Evolutionary conservation across 2,113 vertebrate species (phyloP).

Genomic region (Varanus komodoensis): DNA sequence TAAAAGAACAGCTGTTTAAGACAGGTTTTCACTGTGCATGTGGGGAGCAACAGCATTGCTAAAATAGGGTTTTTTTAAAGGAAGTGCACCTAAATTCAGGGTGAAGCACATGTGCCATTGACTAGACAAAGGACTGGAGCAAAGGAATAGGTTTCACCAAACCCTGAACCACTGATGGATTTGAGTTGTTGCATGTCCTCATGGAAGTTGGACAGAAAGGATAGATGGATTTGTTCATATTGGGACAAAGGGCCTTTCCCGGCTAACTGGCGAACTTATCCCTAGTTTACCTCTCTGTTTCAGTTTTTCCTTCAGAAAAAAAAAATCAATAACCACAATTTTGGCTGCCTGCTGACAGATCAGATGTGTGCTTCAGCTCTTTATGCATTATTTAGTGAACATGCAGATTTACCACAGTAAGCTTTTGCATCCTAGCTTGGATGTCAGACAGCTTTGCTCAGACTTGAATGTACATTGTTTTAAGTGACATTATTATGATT

Average conservation of each 20-base stretch:
- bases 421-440: slow-evolving; percentile 48
- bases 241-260: not conserved
- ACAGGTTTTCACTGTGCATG: not conserved
- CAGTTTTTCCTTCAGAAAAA: not conserved
- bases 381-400: slow-evolving; percentile 55
- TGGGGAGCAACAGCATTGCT: not conserved
- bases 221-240: not conserved
- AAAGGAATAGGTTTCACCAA: not conserved
- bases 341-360: slow-evolving; percentile 24
- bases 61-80: slow-evolving; percentile 18
- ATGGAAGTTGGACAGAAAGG: not conserved
- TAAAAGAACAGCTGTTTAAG: slow-evolving; percentile 9
- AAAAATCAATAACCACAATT: not conserved
- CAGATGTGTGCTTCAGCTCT: not conserved
- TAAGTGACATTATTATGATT: not conserved
- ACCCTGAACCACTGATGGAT: accelerated
- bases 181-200: not conserved
- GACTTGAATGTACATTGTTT: slow-evolving; percentile 11
- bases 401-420: not conserved
- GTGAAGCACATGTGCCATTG: not conserved
- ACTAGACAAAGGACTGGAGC: accelerated
- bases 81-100: not conserved
- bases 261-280: not conserved
- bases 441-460: slow-evolving; percentile 44
- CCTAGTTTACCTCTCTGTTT: slow-evolving; percentile 10